A percentile compares a stretch with the other conserved stretches of the same genome.
These are phyloP conservation scores for Bombus soroeensis DNA, from an alignment of 1,140 invertebrate genomes.

Conservation along the genomic window DNA sequence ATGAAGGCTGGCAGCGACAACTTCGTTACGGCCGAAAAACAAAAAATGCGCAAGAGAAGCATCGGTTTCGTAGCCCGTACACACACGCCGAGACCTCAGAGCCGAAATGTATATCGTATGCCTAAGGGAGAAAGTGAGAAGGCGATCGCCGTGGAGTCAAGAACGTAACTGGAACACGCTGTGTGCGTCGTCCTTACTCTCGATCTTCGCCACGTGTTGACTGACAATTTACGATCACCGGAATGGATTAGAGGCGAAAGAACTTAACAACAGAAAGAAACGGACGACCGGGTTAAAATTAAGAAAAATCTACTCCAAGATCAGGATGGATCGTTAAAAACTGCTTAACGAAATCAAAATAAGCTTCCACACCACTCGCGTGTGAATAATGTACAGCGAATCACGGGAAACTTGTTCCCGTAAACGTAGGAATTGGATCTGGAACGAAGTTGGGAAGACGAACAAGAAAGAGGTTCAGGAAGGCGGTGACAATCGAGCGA, in stretches of 20 bases:
- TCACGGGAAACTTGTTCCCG: neutral
- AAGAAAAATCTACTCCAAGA: neutral
- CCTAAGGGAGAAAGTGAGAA: conserved; percentile 37
- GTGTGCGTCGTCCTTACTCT: neutral
- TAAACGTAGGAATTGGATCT: neutral
- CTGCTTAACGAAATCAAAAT: neutral
- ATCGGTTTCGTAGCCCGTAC: neutral
- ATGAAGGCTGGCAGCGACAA: conserved; percentile 44
- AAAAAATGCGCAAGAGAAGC: conserved; percentile 31
- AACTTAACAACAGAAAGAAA: conserved; percentile 5
- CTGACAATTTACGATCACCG: neutral
- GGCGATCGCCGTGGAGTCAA: conserved; percentile 8
- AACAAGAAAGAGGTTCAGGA: neutral
- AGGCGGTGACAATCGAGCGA: conserved; percentile 43
- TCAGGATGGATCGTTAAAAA: neutral
- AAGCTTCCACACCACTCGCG: neutral
- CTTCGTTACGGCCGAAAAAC: conserved; percentile 26
- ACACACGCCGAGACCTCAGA: neutral
- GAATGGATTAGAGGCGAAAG: neutral
- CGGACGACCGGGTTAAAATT: neutral
- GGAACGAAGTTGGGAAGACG: neutral
- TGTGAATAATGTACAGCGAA: neutral
- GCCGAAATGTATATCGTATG: neutral
- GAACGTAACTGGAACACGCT: neutral
- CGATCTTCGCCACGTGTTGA: conserved; percentile 27